phyloP scores from a whole-genome alignment of 2,888 invertebrate species.

The Monopis laevigella region DNA sequence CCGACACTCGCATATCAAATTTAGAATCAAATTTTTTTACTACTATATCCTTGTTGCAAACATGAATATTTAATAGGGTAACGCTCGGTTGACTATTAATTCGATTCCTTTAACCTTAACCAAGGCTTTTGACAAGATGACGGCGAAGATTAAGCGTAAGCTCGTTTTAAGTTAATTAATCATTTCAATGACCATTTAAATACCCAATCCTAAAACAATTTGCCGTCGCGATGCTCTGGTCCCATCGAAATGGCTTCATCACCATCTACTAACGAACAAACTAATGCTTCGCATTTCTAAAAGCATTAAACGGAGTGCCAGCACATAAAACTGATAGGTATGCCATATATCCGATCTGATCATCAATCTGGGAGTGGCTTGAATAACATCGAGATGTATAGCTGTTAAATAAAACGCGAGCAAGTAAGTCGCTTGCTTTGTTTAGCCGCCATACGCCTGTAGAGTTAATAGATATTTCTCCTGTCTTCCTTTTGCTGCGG shows the following conservation, averaged over 20 bases:
- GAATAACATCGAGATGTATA: constrained; percentile 21
- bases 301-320: constrained; percentile 54
- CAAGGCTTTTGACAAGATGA: neutral
- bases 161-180: constrained; percentile 22
- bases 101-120: neutral
- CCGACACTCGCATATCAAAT: constrained; percentile 52
- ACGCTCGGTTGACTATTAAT: constrained; percentile 1
- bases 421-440: constrained; percentile 1
- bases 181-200: constrained; percentile 29
- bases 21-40: constrained; percentile 22
- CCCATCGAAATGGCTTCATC: constrained; percentile 28
- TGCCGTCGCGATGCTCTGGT: constrained; percentile 27
- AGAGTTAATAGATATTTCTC: constrained; percentile 5
- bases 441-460: constrained; percentile 17
- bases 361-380: constrained; percentile 44
- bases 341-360: constrained; percentile 48
- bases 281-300: constrained; percentile 50
- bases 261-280: constrained; percentile 28
- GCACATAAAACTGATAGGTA: constrained; percentile 62
- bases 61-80: constrained; percentile 8
- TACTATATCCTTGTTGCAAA: constrained; percentile 11
- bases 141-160: neutral
- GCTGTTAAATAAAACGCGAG: constrained; percentile 13
- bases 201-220: constrained; percentile 36
- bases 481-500: neutral